These are phyloP conservation scores for Ctenoplectra terminalis DNA, from an alignment of 1,140 invertebrate genomes.

Conservation along the genomic window DNA sequence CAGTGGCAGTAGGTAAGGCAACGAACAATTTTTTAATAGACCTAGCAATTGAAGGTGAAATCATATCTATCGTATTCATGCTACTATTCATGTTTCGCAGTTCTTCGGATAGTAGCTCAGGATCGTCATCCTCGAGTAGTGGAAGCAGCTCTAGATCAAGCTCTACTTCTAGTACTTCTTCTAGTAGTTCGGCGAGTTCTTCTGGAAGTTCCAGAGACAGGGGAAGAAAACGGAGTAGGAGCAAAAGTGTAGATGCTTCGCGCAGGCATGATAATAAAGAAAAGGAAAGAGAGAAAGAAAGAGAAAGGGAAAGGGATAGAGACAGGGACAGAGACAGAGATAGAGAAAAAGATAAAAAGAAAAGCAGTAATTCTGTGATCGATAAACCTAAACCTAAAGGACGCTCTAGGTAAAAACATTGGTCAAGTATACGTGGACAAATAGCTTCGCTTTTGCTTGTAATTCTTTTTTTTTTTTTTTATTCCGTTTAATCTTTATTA, in stretches of 20 bases:
- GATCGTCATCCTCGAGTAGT: slow-evolving; percentile 84
- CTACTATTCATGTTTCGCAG: slow-evolving; percentile 77
- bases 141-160: slow-evolving; percentile 87
- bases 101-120: slow-evolving; percentile 90
- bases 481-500: slow-evolving; percentile 49
- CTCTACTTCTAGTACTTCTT: slow-evolving; percentile 87
- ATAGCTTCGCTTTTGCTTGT: not conserved
- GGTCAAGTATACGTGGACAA: not conserved
- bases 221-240: slow-evolving; percentile 80
- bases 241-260: slow-evolving; percentile 82
- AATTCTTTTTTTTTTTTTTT: not conserved
- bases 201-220: slow-evolving; percentile 84
- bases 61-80: not conserved
- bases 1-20: slow-evolving; percentile 88
- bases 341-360: slow-evolving; percentile 82
- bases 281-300: slow-evolving; percentile 83
- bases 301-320: slow-evolving; percentile 82
- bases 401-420: slow-evolving; percentile 81
- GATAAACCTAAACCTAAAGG: slow-evolving; percentile 85
- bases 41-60: not conserved
- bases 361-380: slow-evolving; percentile 81
- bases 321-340: slow-evolving; percentile 76
- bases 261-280: slow-evolving; percentile 83
- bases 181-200: slow-evolving; percentile 87
- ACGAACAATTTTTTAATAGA: not conserved